phyloP scores from a whole-genome alignment of 2,113 vertebrate species.

The Eidolon helvum region DNA sequence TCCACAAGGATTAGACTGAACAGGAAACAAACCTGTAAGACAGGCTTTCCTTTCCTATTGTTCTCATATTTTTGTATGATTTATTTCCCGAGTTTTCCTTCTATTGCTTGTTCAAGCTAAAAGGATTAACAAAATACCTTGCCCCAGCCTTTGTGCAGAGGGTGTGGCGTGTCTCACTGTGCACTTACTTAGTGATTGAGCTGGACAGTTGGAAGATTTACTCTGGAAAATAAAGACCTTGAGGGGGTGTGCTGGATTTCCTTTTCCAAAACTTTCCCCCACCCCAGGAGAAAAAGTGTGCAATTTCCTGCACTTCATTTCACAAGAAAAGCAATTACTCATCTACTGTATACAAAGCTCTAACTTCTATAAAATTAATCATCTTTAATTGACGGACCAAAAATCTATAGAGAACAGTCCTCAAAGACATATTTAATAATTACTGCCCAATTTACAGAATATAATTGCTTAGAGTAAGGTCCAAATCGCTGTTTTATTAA shows the following conservation, averaged over 20 bases:
- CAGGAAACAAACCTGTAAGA: conserved; percentile 73
- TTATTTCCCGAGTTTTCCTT: conserved; percentile 65
- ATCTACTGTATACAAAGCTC: neutral
- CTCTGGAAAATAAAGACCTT: conserved; percentile 65
- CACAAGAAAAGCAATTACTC: conserved; percentile 3
- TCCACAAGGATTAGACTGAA: conserved; percentile 53
- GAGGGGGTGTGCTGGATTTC: conserved; percentile 47
- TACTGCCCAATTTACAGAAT: neutral
- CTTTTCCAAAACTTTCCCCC: conserved; percentile 16
- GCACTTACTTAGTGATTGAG: conserved; percentile 37
- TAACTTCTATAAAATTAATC: conserved; percentile 4
- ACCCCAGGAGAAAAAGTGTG: neutral
- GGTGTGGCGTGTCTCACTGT: neutral
- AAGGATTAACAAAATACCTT: conserved; percentile 70
- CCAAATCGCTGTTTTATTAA: neutral
- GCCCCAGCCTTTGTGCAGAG: neutral
- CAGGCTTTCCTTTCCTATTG: conserved; percentile 72
- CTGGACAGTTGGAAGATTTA: conserved; percentile 53
- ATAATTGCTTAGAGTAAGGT: conserved; percentile 25
- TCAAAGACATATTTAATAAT: conserved; percentile 3
- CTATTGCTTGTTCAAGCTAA: conserved; percentile 51
- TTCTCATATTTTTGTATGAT: conserved; percentile 71
- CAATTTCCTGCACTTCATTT: neutral
- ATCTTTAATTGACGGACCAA: neutral
- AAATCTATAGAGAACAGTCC: neutral